Conservation (phyloP, 2,113 vertebrate species). For the Leiothrix lutea region DNA sequence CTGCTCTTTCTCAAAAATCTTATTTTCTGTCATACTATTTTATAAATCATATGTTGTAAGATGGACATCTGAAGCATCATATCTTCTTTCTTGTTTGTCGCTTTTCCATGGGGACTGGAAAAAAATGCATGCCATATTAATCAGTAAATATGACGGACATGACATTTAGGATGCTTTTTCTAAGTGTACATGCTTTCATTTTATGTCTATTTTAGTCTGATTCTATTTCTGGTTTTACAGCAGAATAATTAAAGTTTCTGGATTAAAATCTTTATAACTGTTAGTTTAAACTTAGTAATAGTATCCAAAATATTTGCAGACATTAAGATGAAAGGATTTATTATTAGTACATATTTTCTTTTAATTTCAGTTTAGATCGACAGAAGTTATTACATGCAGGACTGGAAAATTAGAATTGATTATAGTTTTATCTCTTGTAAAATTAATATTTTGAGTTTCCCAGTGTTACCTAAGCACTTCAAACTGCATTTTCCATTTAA, state of each 20-base stretch:
- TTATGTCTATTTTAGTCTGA: neutral
- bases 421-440: neutral
- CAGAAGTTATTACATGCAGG: neutral
- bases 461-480: neutral
- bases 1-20: neutral
- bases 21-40: neutral
- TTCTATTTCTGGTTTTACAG: neutral
- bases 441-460: neutral
- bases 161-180: neutral
- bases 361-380: neutral
- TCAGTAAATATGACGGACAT: neutral
- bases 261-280: neutral
- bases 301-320: neutral
- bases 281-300: neutral
- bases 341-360: neutral
- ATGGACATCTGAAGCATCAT: fast-evolving
- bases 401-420: neutral
- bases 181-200: neutral
- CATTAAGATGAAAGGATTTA: neutral
- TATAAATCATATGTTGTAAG: neutral
- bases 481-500: neutral
- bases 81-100: neutral
- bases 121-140: neutral
- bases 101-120: neutral
- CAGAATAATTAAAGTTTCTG: neutral